Evolutionary conservation across 2,797 vertebrate genomes (phyloP).

Genomic region (Chaunax sp.): DNA sequence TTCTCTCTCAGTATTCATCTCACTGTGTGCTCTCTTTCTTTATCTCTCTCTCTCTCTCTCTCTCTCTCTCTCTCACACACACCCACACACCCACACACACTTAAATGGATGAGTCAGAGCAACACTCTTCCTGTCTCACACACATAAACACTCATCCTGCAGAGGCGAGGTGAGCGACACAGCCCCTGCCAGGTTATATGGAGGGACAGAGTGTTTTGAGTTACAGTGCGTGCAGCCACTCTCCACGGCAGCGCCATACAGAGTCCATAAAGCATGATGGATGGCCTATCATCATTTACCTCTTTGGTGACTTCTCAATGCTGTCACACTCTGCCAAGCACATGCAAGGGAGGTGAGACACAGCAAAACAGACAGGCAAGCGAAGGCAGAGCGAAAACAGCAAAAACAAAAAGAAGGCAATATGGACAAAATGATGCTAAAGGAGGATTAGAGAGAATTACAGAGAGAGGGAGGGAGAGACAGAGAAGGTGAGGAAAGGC

Average conservation of each 20-base stretch:
- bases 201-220: slow-evolving; percentile 80
- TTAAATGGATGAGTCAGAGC: slow-evolving; percentile 69
- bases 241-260: slow-evolving; percentile 77
- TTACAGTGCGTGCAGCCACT: slow-evolving; percentile 79
- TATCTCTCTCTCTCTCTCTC: not conserved
- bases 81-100: slow-evolving; percentile 49
- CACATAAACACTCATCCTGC: slow-evolving; percentile 63
- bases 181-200: slow-evolving; percentile 73
- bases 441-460: slow-evolving; percentile 64
- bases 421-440: slow-evolving; percentile 72
- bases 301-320: slow-evolving; percentile 84
- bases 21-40: no score
- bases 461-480: slow-evolving; percentile 38
- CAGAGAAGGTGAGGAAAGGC: slow-evolving; percentile 44
- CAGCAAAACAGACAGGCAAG: slow-evolving; percentile 69
- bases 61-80: not conserved
- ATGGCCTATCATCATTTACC: slow-evolving; percentile 83
- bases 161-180: slow-evolving; percentile 54
- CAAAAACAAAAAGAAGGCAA: slow-evolving; percentile 38
- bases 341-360: slow-evolving; percentile 73
- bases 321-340: slow-evolving; percentile 79
- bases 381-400: slow-evolving; percentile 54
- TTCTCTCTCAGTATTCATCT: not conserved
- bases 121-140: slow-evolving; percentile 52
- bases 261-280: slow-evolving; percentile 84